These are phyloP conservation scores for Glyphotaelius pellucidus DNA, from an alignment of 2,888 invertebrate species.

Conservation along the genomic window DNA sequence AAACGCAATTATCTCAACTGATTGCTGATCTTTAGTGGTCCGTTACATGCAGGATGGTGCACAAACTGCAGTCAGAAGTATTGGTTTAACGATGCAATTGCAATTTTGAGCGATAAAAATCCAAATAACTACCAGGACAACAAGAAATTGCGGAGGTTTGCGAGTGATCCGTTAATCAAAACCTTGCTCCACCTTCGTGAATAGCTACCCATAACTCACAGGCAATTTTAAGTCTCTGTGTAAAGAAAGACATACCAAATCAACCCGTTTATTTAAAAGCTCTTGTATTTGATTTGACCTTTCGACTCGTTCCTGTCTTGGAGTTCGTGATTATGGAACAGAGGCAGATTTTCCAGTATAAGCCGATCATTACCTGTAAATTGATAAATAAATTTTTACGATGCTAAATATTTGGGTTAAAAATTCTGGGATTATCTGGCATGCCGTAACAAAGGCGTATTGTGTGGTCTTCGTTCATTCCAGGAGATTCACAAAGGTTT, in stretches of 20 bases:
- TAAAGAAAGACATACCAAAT: background rate
- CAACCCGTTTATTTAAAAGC: background rate
- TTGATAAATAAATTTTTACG: slow-evolving; percentile 45
- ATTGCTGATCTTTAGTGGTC: slow-evolving; percentile 38
- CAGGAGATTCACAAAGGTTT: background rate
- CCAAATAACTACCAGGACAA: slow-evolving; percentile 43
- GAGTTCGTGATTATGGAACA: background rate
- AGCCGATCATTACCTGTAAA: slow-evolving; percentile 32
- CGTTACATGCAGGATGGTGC: slow-evolving; percentile 16
- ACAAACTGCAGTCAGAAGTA: slow-evolving; percentile 38
- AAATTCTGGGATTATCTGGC: background rate
- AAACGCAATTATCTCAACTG: slow-evolving; percentile 51
- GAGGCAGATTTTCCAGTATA: slow-evolving; percentile 15
- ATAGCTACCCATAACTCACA: background rate
- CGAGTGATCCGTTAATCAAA: slow-evolving; percentile 30
- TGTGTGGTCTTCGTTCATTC: slow-evolving; percentile 10
- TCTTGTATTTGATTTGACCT: background rate
- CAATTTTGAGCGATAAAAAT: slow-evolving; percentile 64
- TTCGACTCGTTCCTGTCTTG: background rate
- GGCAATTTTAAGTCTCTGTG: background rate
- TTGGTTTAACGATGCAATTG: slow-evolving; percentile 57
- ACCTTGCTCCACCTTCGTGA: background rate
- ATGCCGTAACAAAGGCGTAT: background rate
- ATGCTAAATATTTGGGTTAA: slow-evolving; percentile 30
- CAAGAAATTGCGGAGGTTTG: slow-evolving; percentile 33